phyloP scores from a whole-genome alignment of 1,140 invertebrate species.

The Pissodes strobi region DNA sequence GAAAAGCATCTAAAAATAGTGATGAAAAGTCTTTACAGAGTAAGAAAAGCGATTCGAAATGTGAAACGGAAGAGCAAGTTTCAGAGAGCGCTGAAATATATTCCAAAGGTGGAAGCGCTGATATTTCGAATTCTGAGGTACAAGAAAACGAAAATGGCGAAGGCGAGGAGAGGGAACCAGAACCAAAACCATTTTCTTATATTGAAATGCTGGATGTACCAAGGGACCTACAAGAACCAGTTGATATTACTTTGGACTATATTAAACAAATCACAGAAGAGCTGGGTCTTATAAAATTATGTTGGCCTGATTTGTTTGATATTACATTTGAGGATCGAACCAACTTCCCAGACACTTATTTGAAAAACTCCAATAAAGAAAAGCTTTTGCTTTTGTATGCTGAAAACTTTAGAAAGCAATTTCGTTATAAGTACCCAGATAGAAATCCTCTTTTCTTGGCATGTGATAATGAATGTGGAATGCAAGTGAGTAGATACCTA shows the following conservation, averaged over 20 bases:
- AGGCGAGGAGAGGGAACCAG: conserved; percentile 72
- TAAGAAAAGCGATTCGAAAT: no score
- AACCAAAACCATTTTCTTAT: conserved; percentile 42
- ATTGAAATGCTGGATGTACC: conserved; percentile 48
- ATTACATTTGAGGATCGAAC: conserved; percentile 59
- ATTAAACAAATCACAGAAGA: conserved; percentile 57
- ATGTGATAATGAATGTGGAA: conserved; percentile 79
- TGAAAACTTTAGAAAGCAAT: conserved; percentile 85
- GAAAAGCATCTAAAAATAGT: no score
- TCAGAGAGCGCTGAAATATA: no score
- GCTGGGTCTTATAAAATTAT: conserved; percentile 59
- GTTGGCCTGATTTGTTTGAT: conserved; percentile 60
- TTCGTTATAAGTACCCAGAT: conserved; percentile 66
- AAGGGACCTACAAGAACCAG: conserved; percentile 42
- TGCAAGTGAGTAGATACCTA: conserved; percentile 47
- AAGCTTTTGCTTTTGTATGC: conserved; percentile 74
- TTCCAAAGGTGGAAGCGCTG: no score
- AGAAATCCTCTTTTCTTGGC: conserved; percentile 76
- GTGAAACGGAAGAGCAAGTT: no score
- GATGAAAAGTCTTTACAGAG: no score
- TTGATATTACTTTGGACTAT: conserved; percentile 50
- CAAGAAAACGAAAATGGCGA: not conserved
- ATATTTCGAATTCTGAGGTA: no score
- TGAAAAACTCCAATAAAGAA: conserved; percentile 76
- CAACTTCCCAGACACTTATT: conserved; percentile 72